Evolutionary conservation across 2,888 invertebrate species (phyloP).

Genomic region (Euphydryas editha): DNA sequence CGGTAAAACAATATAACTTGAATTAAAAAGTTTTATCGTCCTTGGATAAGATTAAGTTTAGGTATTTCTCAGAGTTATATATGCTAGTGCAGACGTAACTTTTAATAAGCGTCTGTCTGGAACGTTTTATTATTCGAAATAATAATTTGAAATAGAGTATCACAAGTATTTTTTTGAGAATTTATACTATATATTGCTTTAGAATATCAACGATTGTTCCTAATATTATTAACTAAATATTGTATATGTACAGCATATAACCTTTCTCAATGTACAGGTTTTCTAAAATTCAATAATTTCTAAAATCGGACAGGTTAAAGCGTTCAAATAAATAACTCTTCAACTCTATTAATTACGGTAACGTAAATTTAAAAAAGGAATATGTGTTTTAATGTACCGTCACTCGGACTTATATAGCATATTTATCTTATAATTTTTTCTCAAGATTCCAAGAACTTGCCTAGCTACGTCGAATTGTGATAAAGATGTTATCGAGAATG

Average conservation of each 20-base stretch:
- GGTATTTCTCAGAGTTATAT: slow-evolving; percentile 1
- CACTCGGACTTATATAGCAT: neutral
- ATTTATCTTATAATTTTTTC: neutral
- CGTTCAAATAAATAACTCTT: no score
- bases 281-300: no score
- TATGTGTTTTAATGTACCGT: neutral
- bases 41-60: neutral
- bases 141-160: neutral
- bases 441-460: neutral
- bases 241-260: no score
- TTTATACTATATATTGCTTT: neutral
- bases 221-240: no score
- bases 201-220: no score
- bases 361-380: neutral
- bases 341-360: no score
- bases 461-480: neutral
- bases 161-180: neutral
- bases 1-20: slow-evolving; percentile 3
- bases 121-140: slow-evolving; percentile 4
- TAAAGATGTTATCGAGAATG: neutral
- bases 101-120: slow-evolving; percentile 10
- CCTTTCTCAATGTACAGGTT: no score
- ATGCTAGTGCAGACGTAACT: neutral
- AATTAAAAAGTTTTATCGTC: slow-evolving; percentile 1
- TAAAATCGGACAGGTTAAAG: no score